Evolutionary conservation across 2,113 vertebrate genomes (phyloP), one percentile per base, ranked within the genome.

Genomic region (Trogon surrucura): DNA sequence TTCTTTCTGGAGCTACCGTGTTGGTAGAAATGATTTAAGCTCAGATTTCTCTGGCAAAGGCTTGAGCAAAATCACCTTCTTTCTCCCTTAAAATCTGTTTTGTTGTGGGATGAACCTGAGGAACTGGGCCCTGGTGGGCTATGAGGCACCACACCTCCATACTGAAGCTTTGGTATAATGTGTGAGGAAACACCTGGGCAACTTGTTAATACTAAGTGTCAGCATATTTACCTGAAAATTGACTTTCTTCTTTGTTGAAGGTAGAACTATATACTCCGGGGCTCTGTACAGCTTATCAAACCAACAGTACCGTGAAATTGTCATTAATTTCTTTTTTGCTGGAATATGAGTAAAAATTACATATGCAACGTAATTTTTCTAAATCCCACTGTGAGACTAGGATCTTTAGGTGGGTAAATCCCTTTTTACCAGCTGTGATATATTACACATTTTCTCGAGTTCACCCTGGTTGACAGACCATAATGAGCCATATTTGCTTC

Each of bases 331-430:
- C 2, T 67, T 56, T 38, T 94, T 85, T 82, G 7, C 30, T 53
- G 30, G 9, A 10, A 1, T 67, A 44, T 48, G 15, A 60, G 4
- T 56, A 30, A 83, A 88, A 89, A 15, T 51, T 34, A 21, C 3
- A 0, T 5, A 2, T 36, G 29, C 0, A 1, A 6, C 9, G 4
- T 26, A 17, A 10, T 6, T 51, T 77, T 34, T 32, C 11, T 2
- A 2, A 80, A 85, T 32, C 54, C 38, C 10, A 2, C 23, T 47
- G 0, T 48, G 23, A 41, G 12, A n/a, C 11, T 71, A 47, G 34
- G 11, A 51, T 29, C 13, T 85, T 85, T n/a, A 38, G 5, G 8
- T 18, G 3, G 2, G 6, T 69, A 53, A 92, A 53, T 57, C 4
- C 3, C 4, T 57, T 88, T 62, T 54, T 67, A 41, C 17, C 11